Conservation (phyloP, 92 coral and sea anemone species). For the Pocillopora meandrina region DNA sequence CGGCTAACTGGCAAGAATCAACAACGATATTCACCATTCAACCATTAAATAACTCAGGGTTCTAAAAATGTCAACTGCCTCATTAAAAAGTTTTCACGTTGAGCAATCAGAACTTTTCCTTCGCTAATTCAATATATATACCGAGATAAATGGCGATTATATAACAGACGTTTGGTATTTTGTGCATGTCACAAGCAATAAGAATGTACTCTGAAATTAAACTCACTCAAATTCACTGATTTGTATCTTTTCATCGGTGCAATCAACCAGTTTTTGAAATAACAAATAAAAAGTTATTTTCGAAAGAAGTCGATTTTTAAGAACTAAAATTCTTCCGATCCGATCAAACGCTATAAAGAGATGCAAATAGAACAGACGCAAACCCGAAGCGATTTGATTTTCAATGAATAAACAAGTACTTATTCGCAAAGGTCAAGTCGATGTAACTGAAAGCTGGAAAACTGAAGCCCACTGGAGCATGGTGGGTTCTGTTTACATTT, state of each 20-base stretch:
- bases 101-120: slow-evolving; percentile 13
- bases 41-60: not conserved
- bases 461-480: slow-evolving; percentile 1
- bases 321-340: not conserved
- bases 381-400: not conserved
- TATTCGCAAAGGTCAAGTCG: slow-evolving; percentile 16
- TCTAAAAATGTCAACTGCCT: not conserved
- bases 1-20: not conserved
- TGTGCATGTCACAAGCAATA: not conserved
- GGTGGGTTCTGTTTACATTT: slow-evolving; percentile 22
- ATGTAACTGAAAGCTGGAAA: not conserved
- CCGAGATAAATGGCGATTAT: slow-evolving; percentile 11
- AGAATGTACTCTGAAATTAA: not conserved
- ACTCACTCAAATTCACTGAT: no score
- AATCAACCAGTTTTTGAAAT: no score
- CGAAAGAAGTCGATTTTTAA: not conserved
- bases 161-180: not conserved
- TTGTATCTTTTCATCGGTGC: no score
- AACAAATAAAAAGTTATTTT: not conserved
- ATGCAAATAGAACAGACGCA: not conserved
- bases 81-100: slow-evolving; percentile 1
- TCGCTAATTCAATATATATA: slow-evolving; percentile 9
- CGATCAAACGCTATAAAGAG: not conserved
- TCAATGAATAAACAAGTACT: not conserved
- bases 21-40: slow-evolving; percentile 7